Conservation (phyloP, 2,888 invertebrate genomes). For the Petrophora chlorosata region DNA sequence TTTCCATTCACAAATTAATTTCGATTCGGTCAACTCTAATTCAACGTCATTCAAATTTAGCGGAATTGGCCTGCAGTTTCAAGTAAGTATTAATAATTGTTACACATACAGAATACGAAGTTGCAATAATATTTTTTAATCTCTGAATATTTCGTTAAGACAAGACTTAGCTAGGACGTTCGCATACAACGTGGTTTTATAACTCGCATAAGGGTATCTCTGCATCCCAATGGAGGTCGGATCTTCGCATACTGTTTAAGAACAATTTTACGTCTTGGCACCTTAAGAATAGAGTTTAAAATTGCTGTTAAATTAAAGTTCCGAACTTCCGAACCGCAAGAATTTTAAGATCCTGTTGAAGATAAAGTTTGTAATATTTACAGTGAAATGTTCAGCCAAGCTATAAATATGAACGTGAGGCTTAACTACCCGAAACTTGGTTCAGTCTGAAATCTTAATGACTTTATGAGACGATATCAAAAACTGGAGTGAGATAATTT, state of each 20-base stretch:
- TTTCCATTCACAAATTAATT: too few species aligned
- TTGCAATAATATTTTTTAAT: too few species aligned
- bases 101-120: too few species aligned
- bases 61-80: too few species aligned
- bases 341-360: constrained; percentile 18
- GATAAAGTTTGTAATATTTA: constrained; percentile 24
- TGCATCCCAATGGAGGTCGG: neutral
- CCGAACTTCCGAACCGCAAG: constrained; percentile 9
- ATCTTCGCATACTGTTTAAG: neutral
- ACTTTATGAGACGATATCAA: constrained; percentile 18
- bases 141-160: too few species aligned
- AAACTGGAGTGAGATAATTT: constrained; percentile 9
- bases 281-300: constrained; percentile 3
- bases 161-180: too few species aligned
- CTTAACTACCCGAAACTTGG: constrained; percentile 21
- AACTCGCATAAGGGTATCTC: neutral
- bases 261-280: neutral
- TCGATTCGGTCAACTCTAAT: too few species aligned
- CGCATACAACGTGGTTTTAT: neutral
- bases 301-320: constrained; percentile 3
- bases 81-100: too few species aligned
- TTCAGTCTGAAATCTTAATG: constrained; percentile 22
- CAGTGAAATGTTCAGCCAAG: constrained; percentile 14
- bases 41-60: too few species aligned
- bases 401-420: constrained; percentile 24